These are phyloP conservation scores for Teleogryllus occipitalis DNA, from an alignment of 1,140 invertebrate species.

Conservation along the genomic window DNA sequence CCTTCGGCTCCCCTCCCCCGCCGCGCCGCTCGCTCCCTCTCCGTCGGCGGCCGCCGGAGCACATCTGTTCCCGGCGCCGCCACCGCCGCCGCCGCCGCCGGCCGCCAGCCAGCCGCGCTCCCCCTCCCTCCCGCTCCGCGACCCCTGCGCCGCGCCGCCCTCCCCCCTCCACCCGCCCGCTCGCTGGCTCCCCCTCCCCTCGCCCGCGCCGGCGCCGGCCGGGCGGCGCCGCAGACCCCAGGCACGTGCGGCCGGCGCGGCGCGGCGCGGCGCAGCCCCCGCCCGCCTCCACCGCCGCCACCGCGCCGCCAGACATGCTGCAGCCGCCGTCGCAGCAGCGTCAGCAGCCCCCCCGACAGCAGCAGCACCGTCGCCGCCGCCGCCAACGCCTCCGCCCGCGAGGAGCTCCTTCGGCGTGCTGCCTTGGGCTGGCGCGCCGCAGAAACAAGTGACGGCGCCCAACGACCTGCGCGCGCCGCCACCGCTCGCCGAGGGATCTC, in stretches of 20 bases:
- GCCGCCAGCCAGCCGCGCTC: neutral
- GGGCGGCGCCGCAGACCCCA: neutral
- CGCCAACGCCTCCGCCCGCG: neutral
- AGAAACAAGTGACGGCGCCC: no score
- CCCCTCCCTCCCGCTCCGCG: neutral
- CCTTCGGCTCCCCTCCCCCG: neutral
- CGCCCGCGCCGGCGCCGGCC: no score
- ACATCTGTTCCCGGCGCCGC: slow-evolving; percentile 2
- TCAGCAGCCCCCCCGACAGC: neutral
- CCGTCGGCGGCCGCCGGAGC: no score
- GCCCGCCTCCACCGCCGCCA: no score
- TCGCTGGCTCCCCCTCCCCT: neutral
- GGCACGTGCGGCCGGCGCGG: neutral
- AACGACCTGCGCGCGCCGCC: no score
- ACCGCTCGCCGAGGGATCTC: neutral
- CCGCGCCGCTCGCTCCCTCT: no score
- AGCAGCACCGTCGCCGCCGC: neutral
- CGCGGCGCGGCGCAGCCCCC: no score
- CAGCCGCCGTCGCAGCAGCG: neutral
- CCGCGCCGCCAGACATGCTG: neutral
- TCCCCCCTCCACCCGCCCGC: no score
- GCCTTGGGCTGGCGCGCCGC: neutral
- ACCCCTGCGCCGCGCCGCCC: no score
- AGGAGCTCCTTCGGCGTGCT: neutral
- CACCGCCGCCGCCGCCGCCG: no score